phyloP scores from a whole-genome alignment of 2,113 vertebrate genomes.

The Xenopus borealis region DNA sequence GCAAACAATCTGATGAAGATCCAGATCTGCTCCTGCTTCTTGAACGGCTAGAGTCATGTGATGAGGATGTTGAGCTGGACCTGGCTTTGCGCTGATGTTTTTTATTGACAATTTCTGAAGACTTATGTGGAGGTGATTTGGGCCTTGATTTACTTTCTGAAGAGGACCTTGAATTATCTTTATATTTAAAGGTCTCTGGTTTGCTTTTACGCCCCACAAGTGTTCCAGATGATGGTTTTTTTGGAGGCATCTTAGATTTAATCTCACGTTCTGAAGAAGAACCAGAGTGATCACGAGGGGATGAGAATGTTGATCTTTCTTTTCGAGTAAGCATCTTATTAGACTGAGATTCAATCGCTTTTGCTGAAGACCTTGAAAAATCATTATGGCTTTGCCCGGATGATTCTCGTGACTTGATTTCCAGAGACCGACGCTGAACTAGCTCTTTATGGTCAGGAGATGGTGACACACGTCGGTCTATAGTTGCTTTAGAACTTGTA shows the following conservation, averaged over 20 bases:
- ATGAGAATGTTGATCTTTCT: not conserved
- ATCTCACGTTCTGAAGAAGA: constrained; percentile 48
- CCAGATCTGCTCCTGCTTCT: constrained; percentile 51
- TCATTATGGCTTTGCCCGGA: constrained; percentile 47
- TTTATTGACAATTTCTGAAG: not conserved
- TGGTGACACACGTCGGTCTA: constrained; percentile 7
- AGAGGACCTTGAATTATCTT: constrained; percentile 31
- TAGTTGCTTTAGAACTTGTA: not conserved
- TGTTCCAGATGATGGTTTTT: constrained; percentile 48
- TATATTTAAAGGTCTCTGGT: constrained; percentile 40
- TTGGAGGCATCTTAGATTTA: constrained; percentile 40
- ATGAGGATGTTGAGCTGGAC: constrained; percentile 49
- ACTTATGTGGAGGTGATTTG: constrained; percentile 7
- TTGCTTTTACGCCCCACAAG: constrained; percentile 47
- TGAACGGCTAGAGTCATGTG: constrained; percentile 50
- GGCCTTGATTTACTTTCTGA: constrained; percentile 47
- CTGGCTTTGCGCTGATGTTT: not conserved
- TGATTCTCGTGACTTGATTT: constrained; percentile 38
- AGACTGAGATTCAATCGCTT: constrained; percentile 48
- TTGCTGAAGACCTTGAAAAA: constrained; percentile 50
- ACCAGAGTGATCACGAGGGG: constrained; percentile 52
- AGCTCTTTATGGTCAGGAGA: constrained; percentile 47
- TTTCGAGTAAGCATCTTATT: constrained; percentile 44
- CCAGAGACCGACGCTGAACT: constrained; percentile 43
- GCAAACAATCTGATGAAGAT: constrained; percentile 53